A percentile compares a stretch with the other conserved stretches of the same genome.
These are phyloP conservation scores for Daubentonia madagascariensis DNA, from an alignment of 2,113 vertebrate genomes.

Conservation along the genomic window DNA sequence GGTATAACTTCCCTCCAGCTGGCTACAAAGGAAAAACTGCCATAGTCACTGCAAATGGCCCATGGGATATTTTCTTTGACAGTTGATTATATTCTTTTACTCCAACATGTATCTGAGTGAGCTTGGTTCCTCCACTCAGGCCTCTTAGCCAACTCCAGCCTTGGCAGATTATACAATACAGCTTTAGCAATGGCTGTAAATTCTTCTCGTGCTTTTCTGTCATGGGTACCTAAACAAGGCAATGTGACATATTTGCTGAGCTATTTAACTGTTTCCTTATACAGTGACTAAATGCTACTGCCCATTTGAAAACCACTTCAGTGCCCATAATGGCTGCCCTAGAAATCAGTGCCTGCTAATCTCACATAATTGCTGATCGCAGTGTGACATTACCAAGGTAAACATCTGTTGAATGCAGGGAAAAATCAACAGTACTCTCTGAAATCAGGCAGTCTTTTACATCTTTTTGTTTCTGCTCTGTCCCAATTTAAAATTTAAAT, in stretches of 20 bases:
- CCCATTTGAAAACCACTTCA: conserved; percentile 54
- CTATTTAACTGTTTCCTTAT: not conserved
- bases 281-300: not conserved
- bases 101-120: not conserved
- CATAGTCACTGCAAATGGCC: not conserved
- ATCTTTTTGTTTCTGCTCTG: conserved; percentile 25
- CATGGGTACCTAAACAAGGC: not conserved
- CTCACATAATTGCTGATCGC: conserved; percentile 18
- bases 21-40: not conserved
- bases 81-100: not conserved
- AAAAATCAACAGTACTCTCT: not conserved
- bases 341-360: conserved; percentile 39
- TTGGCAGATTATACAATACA: not conserved
- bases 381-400: not conserved
- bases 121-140: not conserved
- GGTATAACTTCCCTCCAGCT: not conserved
- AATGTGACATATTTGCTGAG: conserved; percentile 16
- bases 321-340: not conserved
- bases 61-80: not conserved
- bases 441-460: not conserved
- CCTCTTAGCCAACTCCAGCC: not conserved
- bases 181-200: not conserved
- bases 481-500: conserved; percentile 61
- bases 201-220: conserved; percentile 2
- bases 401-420: conserved; percentile 45